Evolutionary conservation across 2,113 vertebrate species (phyloP), one percentile per base, ranked within the genome.

Genomic region (Crotalus viridis): DNA sequence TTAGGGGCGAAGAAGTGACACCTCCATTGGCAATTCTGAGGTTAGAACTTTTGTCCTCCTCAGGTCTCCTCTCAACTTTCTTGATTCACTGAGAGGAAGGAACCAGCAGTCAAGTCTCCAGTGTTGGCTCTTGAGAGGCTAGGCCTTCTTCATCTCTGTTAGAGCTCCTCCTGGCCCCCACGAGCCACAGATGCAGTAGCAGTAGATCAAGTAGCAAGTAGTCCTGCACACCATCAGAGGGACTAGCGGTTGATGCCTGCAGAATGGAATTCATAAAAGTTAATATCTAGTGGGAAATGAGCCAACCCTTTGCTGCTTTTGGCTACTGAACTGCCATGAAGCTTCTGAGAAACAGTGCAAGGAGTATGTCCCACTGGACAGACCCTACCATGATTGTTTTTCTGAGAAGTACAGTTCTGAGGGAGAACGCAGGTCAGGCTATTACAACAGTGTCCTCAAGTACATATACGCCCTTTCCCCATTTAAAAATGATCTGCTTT

Each of bases 201-300:
- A 88, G 87, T 46, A 92, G 43, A 39, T 43, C 74, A 51, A 61
- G 39, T 0, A 3, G 2, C 1, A 0, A 88, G 92, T 59, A 55
- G 55, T 94, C 89, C 90, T 74, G 55, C 88, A 69, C 90, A 91
- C 92, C 94, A 85, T 96, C 95, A 96, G 91, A 94, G 94, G 12
- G 28, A 96, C 89, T 93, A 90, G 87, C 52, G 0, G 56, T 94
- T 2, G 0, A 95, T 95, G 93, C 96, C 96, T 97, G 94, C 0
- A 4, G 90, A 87, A 54, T 3, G 52, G n/a, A 85, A 87, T 54
- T 10, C 48, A 22, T 1, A 39, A 81, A 19, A 74, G 19, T 90
- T 43, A 89, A 56, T 10, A 48, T 81, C 69, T 22, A 26, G 3
- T 28, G 26, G 74, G 3, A 39, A 87, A 93, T 87, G 85, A 33